Percentiles rank a stretch among this genome's conserved stretches.
phyloP scores from a whole-genome alignment of 2,888 invertebrate genomes.

The Amiota mariae region DNA sequence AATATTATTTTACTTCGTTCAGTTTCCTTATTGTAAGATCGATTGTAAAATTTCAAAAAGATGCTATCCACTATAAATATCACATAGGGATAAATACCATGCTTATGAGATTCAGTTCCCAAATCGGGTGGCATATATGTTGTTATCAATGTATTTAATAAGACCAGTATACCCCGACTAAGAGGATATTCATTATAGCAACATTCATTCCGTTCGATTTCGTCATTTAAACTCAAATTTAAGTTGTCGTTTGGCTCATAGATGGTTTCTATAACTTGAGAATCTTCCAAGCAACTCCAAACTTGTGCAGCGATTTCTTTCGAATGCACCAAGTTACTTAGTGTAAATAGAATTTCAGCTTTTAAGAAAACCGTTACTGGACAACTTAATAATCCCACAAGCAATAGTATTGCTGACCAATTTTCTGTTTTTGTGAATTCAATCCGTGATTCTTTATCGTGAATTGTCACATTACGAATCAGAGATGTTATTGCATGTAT shows the following conservation, averaged over 20 bases:
- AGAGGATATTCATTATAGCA: conserved; percentile 92
- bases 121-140: conserved; percentile 83
- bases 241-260: conserved; percentile 77
- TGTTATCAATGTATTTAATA: conserved; percentile 83
- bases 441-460: conserved; percentile 86
- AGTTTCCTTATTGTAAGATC: conserved; percentile 82
- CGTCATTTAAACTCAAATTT: conserved; percentile 81
- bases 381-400: conserved; percentile 85
- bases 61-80: conserved; percentile 86
- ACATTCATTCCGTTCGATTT: conserved; percentile 93
- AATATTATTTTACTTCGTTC: no score
- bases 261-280: conserved; percentile 83
- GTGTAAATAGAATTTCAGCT: conserved; percentile 84
- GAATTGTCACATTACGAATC: conserved; percentile 83
- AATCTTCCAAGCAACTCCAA: conserved; percentile 90
- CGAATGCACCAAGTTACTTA: conserved; percentile 85
- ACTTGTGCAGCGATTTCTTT: conserved; percentile 85
- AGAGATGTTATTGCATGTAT: conserved; percentile 86
- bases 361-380: conserved; percentile 89
- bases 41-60: conserved; percentile 82
- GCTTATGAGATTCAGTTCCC: conserved; percentile 86
- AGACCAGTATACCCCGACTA: conserved; percentile 85
- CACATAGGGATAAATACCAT: conserved; percentile 92
- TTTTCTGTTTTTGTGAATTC: conserved; percentile 90
- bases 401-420: conserved; percentile 85